These are phyloP conservation scores for Pteropus rufus DNA, from an alignment of 2,797 vertebrate species.

Conservation along the genomic window DNA sequence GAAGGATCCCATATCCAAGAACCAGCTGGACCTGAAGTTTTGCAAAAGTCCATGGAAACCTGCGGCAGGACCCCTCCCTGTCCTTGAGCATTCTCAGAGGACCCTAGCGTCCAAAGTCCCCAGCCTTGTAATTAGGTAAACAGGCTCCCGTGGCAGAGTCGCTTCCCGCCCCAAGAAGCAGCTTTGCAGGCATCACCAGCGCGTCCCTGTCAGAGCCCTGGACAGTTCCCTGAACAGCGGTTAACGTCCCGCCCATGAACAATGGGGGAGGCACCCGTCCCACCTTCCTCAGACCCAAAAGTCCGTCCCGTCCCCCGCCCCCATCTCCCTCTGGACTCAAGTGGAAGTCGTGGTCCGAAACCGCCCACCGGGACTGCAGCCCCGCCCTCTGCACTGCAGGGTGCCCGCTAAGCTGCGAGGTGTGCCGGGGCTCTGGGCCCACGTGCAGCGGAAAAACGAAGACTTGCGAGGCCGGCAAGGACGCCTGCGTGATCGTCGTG, in stretches of 20 bases:
- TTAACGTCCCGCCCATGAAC: neutral
- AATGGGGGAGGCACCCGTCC: neutral
- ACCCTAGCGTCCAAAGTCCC: slow-evolving; percentile 32
- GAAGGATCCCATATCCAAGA: neutral
- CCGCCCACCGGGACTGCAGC: neutral
- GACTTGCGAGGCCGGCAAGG: slow-evolving; percentile 47
- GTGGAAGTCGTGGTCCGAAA: neutral
- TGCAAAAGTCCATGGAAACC: slow-evolving; percentile 1
- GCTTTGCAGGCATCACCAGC: neutral
- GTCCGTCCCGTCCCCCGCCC: neutral
- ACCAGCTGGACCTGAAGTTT: slow-evolving; percentile 37
- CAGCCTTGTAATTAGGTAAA: slow-evolving; percentile 62
- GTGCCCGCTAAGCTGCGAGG: slow-evolving; percentile 63
- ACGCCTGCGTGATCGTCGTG: slow-evolving; percentile 62
- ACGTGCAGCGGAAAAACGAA: slow-evolving; percentile 61
- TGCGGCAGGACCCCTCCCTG: neutral
- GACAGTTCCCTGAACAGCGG: neutral
- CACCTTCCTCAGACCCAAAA: neutral
- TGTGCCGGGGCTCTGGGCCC: slow-evolving; percentile 45
- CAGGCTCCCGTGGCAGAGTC: slow-evolving; percentile 22
- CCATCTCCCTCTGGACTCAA: neutral
- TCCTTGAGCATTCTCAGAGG: neutral
- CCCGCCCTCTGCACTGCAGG: slow-evolving; percentile 33
- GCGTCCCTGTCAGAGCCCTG: neutral
- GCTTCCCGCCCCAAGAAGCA: slow-evolving; percentile 41